Conservation (phyloP, 2,888 invertebrate genomes). For the Erpobdella octoculata region DNA sequence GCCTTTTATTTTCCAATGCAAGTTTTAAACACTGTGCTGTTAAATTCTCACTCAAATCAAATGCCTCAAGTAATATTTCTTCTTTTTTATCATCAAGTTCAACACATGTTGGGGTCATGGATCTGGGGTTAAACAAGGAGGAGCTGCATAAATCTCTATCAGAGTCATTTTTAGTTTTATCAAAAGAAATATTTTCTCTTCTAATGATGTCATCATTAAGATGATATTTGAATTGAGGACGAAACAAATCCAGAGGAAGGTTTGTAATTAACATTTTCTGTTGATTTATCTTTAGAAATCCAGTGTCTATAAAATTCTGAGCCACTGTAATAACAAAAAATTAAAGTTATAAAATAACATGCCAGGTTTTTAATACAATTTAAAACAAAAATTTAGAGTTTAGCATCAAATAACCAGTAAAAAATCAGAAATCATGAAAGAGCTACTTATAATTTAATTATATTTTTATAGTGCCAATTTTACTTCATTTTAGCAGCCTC, state of each 20-base stretch:
- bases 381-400: background rate
- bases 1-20: background rate
- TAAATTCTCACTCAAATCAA: background rate
- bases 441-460: too few species aligned
- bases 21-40: background rate
- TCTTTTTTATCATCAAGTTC: background rate
- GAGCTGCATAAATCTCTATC: too few species aligned
- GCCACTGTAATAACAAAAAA: too few species aligned
- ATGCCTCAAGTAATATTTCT: background rate
- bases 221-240: background rate
- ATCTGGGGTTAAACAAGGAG: too few species aligned
- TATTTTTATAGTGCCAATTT: too few species aligned
- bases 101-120: background rate
- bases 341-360: too few species aligned
- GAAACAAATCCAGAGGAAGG: background rate
- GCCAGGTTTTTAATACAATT: too few species aligned
- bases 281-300: background rate
- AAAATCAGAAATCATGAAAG: background rate
- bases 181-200: too few species aligned
- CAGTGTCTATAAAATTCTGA: background rate
- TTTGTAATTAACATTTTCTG: background rate
- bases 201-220: background rate
- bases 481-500: too few species aligned
- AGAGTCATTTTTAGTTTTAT: too few species aligned
- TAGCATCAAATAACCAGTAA: background rate